Evolutionary conservation across 2,797 vertebrate species (phyloP), one percentile per base, ranked within the genome.

Genomic region (Silurus lanzhouensis): DNA sequence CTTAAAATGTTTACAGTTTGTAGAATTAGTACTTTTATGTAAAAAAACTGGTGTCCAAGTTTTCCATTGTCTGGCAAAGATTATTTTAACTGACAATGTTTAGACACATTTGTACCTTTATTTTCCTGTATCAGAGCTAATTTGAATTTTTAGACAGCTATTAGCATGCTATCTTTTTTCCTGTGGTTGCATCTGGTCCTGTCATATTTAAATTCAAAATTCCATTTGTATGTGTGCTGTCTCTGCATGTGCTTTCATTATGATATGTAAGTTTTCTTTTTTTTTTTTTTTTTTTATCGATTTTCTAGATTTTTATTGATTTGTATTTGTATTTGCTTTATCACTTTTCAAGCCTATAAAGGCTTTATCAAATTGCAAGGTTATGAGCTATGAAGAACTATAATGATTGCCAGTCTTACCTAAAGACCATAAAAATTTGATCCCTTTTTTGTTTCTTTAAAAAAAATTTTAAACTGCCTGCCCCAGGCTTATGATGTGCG

Each of bases 161-260:
- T 64, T 64, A 58, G 71, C 31, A 46, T 84, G 64, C 60, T 67
- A 70, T 58, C 22, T 38, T 8, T 31, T 57, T 31, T 57, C n/a
- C 77, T 77, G 72, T 19, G 82, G n/a, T 74, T 76, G 44, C 46
- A 22, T 83, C 46, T 63, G 14, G 14, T 48, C 70, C 20, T 27
- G 31, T 25, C 3, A 61, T 19, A 48, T 61, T 72, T 79, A 22
- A 79, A 79, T 46, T n/a, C 10, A 61, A n/a, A 78, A 61, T 61
- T 0, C 20, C 10, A 6, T 27, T 44, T 75, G 48, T 57, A 27
- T 20, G 38, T 60, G 57, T 83, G 61, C 84, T 86, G 2, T 75
- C 13, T 13, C 55, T 63, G 9, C 63, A 82, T 87, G 67, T 84
- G 77, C 89, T 89, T 86, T 63, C 71, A 68, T 77, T 22, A 19